Conservation (phyloP, 2,797 vertebrate species). For the Rousettus madagascariensis region DNA sequence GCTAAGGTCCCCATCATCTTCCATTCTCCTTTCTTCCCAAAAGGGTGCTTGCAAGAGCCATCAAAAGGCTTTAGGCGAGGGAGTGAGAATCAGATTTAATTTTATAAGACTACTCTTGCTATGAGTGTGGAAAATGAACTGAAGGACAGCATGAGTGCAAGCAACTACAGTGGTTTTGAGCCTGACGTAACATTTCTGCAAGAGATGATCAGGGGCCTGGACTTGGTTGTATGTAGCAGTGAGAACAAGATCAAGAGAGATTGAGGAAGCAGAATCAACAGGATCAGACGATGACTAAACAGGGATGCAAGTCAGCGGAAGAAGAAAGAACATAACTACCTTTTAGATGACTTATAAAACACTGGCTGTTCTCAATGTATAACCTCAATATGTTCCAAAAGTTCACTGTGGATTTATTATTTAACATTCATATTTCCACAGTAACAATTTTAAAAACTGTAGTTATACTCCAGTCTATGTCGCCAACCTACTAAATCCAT, state of each 20-base stretch:
- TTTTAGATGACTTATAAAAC: not conserved
- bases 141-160: not conserved
- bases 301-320: not conserved
- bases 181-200: not conserved
- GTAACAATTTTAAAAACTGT: not conserved
- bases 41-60: not conserved
- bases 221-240: not conserved
- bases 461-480: not conserved
- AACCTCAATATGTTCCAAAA: not conserved
- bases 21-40: not conserved
- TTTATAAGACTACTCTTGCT: not conserved
- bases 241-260: not conserved
- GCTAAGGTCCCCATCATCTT: not conserved
- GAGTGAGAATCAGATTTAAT: not conserved
- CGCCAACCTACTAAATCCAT: not conserved
- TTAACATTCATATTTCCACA: not conserved
- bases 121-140: not conserved
- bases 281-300: not conserved
- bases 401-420: not conserved
- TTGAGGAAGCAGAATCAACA: not conserved
- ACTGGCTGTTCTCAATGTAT: not conserved
- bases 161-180: not conserved
- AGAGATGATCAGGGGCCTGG: not conserved
- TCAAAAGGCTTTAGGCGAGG: not conserved
- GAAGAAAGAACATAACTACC: not conserved